Base-by-base conservation (phyloP, 2,797 vertebrate species). In the Hippocampus kuda region DNA sequence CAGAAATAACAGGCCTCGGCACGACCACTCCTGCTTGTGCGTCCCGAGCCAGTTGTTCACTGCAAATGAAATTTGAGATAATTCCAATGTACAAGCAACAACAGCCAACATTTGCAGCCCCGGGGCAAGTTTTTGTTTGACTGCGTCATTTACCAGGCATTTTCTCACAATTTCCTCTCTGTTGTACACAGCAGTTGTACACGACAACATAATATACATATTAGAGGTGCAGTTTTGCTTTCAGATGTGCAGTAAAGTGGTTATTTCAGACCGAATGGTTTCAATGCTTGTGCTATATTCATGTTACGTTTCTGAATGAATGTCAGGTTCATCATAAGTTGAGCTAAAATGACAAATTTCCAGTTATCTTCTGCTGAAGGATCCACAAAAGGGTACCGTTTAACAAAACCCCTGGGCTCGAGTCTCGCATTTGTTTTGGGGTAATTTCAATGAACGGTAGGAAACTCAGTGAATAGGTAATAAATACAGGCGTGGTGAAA, bases 1-100 rank as follows among this genome's bases (percentile, higher is more conserved):
- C 68, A 68, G 54, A 34, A 68, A 13, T 54, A 68, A 72, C 81
- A 77, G 56, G 83, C 70, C 67, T 48, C 22, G 1, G 73, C 85
- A 74, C 26, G 79, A 81, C 70, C 0, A 16, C 8, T 66, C 62
- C 34, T 44, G 62, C 62, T 44, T 64, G 65, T 34, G 12, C 66
- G 48, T 68, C 16, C 38, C 42, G 16, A 72, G 44, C 6, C n/a
- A 53, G 62, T 49, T 64, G n/a, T 48, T 34, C 44, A 24, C 5
- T 5, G 41, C 20, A 6, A 67, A 76, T 77, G 18, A 42, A 70
- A 61, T 66, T n/a, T 15, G 1, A 77, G 70, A 79, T 77, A 65
- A 68, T 54, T 2, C 0, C 20, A 15, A 22, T 22, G 49, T 27
- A n/a, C 22, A 5, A 38, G n/a, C n/a, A 51, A 27, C 18, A 51